phyloP scores from a whole-genome alignment of 2,113 vertebrate species.

The Sinosuthora webbiana region DNA sequence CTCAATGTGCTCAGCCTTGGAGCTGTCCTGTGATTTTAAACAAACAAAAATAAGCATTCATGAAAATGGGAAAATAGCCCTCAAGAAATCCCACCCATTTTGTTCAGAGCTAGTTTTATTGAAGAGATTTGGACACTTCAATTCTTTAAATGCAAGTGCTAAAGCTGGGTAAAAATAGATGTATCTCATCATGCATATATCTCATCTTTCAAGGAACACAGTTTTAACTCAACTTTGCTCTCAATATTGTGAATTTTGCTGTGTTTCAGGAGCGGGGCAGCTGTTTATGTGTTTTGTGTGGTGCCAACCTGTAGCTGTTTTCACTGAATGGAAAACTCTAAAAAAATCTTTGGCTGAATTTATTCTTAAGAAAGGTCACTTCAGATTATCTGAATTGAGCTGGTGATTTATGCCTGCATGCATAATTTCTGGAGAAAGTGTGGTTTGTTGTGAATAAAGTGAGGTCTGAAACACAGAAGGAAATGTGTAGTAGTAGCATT shows the following conservation, averaged over 20 bases:
- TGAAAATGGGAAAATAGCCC: background rate
- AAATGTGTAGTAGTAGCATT: too few species aligned
- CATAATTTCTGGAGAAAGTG: background rate
- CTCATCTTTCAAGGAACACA: background rate
- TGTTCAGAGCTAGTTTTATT: background rate
- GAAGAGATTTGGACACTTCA: background rate
- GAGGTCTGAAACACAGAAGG: background rate
- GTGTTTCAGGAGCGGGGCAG: background rate
- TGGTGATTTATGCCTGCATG: background rate
- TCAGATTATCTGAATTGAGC: background rate
- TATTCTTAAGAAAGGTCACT: background rate
- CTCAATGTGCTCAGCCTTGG: background rate
- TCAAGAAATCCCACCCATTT: background rate
- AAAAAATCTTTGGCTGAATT: background rate
- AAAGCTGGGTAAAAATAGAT: background rate
- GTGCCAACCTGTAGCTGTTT: background rate
- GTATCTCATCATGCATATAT: background rate
- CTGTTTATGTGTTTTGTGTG: fast-evolving
- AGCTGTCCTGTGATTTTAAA: background rate
- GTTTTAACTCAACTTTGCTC: background rate
- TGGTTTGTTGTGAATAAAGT: background rate
- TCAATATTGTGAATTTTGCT: background rate
- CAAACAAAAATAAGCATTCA: background rate
- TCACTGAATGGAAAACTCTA: background rate
- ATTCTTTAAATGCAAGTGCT: fast-evolving